Evolutionary conservation across 2,113 vertebrate genomes (phyloP).

Genomic region (Camelus dromedarius): DNA sequence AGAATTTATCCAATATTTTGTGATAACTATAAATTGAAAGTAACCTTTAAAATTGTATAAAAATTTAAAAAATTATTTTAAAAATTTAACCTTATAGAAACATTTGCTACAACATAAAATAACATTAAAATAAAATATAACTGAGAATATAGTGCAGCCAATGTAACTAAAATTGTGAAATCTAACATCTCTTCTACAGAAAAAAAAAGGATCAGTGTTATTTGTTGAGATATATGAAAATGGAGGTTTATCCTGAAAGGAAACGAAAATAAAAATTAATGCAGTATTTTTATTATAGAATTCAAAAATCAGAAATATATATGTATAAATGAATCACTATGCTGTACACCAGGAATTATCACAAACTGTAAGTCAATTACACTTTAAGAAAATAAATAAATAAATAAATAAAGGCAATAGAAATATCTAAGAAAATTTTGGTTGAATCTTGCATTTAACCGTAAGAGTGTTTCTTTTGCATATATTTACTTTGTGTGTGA

Average conservation of each 20-base stretch:
- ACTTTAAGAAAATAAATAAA: too few relatives aligned
- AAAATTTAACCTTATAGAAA: not conserved
- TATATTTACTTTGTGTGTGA: not conserved
- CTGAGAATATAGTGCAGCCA: not conserved
- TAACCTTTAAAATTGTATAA: not conserved
- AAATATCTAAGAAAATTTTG: slow-evolving; percentile 9
- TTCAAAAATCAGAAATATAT: slow-evolving; percentile 3
- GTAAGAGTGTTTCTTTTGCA: not conserved
- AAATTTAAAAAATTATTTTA: not conserved
- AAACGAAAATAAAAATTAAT: not conserved
- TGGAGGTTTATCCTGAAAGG: not conserved
- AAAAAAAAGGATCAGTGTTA: not conserved
- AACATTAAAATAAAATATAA: not conserved
- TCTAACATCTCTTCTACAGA: not conserved
- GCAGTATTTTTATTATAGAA: not conserved
- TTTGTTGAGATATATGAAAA: not conserved
- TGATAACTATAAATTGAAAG: not conserved
- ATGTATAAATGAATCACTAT: too few relatives aligned
- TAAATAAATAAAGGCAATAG: not conserved
- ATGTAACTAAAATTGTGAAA: slow-evolving; percentile 38
- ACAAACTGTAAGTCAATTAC: too few relatives aligned
- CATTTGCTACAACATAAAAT: not conserved
- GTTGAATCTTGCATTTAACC: slow-evolving; percentile 7
- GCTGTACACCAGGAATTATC: too few relatives aligned
- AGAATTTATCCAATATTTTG: not conserved